phyloP scores from a whole-genome alignment of 2,113 vertebrate genomes.

The Phaetusa simplex region DNA sequence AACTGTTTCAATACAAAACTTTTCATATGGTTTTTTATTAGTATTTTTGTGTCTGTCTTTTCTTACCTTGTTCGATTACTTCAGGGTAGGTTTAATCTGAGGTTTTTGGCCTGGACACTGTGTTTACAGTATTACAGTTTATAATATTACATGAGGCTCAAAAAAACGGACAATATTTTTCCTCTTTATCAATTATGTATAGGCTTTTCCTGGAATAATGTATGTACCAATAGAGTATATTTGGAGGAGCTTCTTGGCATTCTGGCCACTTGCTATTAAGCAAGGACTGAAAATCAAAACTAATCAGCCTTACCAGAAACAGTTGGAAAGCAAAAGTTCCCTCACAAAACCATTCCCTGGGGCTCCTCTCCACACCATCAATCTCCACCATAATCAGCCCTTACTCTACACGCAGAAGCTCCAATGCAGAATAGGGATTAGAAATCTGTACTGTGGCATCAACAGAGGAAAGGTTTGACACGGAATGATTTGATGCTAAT shows the following conservation, averaged over 20 bases:
- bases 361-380: neutral
- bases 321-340: neutral
- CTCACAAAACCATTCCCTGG: neutral
- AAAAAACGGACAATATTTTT: neutral
- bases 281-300: neutral
- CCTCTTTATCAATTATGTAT: conserved; percentile 26
- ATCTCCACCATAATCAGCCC: neutral
- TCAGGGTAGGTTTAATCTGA: neutral
- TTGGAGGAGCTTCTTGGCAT: conserved; percentile 10
- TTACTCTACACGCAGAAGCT: neutral
- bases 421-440: neutral
- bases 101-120: neutral
- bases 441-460: neutral
- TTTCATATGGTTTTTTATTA: neutral
- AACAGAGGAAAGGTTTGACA: neutral
- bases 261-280: neutral
- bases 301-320: neutral
- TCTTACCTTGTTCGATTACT: neutral
- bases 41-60: neutral
- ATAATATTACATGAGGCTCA: neutral
- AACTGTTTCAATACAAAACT: neutral
- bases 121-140: neutral
- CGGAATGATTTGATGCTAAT: neutral
- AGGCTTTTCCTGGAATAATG: neutral
- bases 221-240: neutral